These are phyloP conservation scores for Alectoris magna DNA, from an alignment of 2,797 vertebrate genomes.

Conservation along the genomic window DNA sequence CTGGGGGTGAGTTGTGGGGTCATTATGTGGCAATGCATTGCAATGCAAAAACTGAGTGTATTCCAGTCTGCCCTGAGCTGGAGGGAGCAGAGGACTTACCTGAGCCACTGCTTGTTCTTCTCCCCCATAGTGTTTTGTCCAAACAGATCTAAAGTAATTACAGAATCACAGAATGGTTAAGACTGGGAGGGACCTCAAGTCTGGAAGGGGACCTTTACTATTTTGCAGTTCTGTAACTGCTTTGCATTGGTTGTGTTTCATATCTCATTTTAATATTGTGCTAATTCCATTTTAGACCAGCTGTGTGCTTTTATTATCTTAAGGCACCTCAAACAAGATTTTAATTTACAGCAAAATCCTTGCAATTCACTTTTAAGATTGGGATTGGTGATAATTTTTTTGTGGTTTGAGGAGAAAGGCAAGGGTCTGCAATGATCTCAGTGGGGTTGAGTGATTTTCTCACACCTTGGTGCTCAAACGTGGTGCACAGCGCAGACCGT, in stretches of 20 bases:
- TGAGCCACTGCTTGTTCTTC: neutral
- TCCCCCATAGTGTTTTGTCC: neutral
- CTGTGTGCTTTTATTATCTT: constrained; percentile 20
- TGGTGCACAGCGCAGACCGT: fast-evolving
- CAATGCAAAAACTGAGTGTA: fast-evolving
- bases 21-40: neutral
- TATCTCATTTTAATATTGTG: constrained; percentile 24
- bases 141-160: constrained; percentile 10
- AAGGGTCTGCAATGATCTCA: neutral
- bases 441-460: neutral
- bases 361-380: constrained; percentile 10
- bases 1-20: neutral
- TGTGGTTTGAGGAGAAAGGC: neutral
- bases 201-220: neutral
- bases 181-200: neutral
- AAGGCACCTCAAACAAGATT: constrained; percentile 50
- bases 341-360: constrained; percentile 60
- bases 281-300: constrained; percentile 47
- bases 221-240: neutral
- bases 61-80: neutral
- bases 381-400: neutral
- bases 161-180: neutral
- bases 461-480: fast-evolving
- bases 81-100: fast-evolving
- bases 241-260: neutral